Base-by-base conservation (phyloP, 2,797 vertebrate species). In the Xyrichtys novacula region DNA sequence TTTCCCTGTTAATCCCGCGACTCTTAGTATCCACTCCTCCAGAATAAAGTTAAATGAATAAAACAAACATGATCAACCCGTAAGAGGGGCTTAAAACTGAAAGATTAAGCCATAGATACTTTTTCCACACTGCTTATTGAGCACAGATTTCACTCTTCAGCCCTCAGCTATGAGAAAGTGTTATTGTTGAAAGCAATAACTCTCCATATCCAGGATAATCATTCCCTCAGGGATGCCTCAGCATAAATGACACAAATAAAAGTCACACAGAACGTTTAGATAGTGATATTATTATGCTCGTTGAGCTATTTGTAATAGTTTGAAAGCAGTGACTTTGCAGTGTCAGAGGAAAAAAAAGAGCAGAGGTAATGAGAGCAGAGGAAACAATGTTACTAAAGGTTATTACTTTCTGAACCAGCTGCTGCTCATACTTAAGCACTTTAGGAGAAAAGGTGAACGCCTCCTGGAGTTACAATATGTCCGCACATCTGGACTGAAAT, bases 401-500 rank as follows among this genome's bases (percentile, higher is more conserved):
- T 90, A 84, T 85, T 80, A 55, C 70, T 83, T 86, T 83, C 62
- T 55, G 59, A 72, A 80, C 50, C 83, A 86, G 80, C 75, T 85
- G 84, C 74, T 80, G 66, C 69, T 46, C 74, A 29, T 4, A 65
- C 79, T 68, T 78, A 76, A 54, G 69, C 84, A 85, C 83, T 88
- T 80, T 39, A 74, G 71, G 49, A 83, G 67, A 70, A 57, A 74
- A 64, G 88, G 79, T 76, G 69, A 84, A 61, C 23, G 40, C 89
- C 87, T 89, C 89, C 91, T 69, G 84, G 65, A 80, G 88, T 62
- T 74, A 42, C 91, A 92, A 86, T 92, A 92, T 92, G 92, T 34
- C 82, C 44, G 46, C 85, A 91, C 92, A 94, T 92, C 93, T 94
- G 92, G 90, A 54, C 59, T 57, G 34, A 40, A 59, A 80, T 43